Evolutionary conservation across 2,113 vertebrate genomes (phyloP), one percentile per base, ranked within the genome.

Genomic region (Grantiella picta): DNA sequence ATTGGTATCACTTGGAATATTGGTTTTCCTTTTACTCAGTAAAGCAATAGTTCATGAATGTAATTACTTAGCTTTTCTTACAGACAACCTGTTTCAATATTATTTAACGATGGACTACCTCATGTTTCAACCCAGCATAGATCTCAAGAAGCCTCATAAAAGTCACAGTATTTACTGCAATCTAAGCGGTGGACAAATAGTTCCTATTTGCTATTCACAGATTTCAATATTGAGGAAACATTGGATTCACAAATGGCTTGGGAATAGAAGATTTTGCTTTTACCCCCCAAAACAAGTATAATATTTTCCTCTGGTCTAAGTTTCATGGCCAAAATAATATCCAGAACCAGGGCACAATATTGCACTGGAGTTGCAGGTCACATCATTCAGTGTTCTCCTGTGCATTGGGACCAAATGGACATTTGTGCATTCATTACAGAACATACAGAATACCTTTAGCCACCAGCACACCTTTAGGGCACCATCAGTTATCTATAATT

Each of bases 161-260:
- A 63, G 3, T 25, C 13, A 17, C 2, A 53, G 5, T 19, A 11
- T 33, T 60, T 29, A 36, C 19, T 66, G 12, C 15, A 13, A 33
- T 31, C 45, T 53, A 20, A 16, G 17, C 33, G 12, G 22, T 42
- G 61, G 10, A 70, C 18, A 64, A 50, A 50, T 19, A 36, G 27
- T 50, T 88, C 17, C 9, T 33, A 22, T 15, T 72, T 44, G 3
- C 10, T 81, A 25, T 38, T 53, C n/a, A 77, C 27, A 45, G 5
- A 35, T 2, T 42, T 64, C 2, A 60, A 19, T 24, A 73, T 1
- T 56, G 57, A 70, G 75, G 8, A 75, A 70, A 70, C 24, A 52
- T 0, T 12, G 8, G 5, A 45, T 65, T 85, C 45, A 73, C 20
- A 85, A 50, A 6, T 0, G 0, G 8, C 3, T 65, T 42, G 27